Conservation (phyloP, 2,113 vertebrate species). For the Cheirogaleus medius region DNA sequence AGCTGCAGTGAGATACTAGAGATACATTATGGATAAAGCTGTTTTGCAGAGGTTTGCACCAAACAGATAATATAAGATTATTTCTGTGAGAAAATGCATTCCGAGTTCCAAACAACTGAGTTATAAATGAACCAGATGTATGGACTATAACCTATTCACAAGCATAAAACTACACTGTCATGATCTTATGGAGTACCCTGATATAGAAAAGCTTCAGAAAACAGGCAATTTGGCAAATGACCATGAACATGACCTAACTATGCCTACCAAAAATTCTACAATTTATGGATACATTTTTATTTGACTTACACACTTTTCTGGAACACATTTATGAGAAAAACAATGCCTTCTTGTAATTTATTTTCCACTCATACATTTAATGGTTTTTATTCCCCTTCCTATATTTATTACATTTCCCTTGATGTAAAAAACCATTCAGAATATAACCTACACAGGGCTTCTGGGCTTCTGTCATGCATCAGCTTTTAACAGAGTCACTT, state of each 20-base stretch:
- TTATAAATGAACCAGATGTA: background rate
- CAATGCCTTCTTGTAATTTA: background rate
- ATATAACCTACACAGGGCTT: background rate
- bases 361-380: slow-evolving; percentile 1
- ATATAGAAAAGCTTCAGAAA: background rate
- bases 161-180: background rate
- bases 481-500: background rate
- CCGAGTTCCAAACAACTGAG: slow-evolving; percentile 50
- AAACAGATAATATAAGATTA: background rate
- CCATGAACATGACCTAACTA: background rate
- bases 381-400: background rate
- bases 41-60: background rate
- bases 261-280: background rate
- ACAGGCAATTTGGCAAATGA: background rate
- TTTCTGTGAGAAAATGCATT: slow-evolving; percentile 23
- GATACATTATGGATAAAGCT: background rate
- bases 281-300: background rate
- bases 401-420: slow-evolving; percentile 11
- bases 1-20: background rate
- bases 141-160: background rate
- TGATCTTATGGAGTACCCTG: background rate
- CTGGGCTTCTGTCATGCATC: background rate
- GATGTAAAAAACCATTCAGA: background rate
- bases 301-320: background rate
- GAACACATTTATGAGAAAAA: slow-evolving; percentile 14